Evolutionary conservation across 2,113 vertebrate genomes (phyloP), one percentile per base, ranked within the genome.

Genomic region (Maylandia zebra): DNA sequence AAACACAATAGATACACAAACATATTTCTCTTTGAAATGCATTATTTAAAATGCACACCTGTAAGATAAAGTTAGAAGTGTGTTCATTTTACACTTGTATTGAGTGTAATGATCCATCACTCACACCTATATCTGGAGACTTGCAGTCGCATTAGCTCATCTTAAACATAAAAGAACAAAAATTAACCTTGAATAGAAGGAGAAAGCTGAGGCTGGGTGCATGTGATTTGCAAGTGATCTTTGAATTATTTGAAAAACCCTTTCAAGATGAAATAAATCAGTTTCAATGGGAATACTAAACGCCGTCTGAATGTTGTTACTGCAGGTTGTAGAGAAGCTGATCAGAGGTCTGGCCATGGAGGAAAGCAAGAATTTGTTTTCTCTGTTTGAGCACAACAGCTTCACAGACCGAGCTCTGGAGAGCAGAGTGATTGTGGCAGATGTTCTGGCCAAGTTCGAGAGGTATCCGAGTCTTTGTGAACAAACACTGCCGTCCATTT

Each of bases 321-420:
- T 87, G 53, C 91, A 99, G 99, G 98, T 99, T 90, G 98, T 99
- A 91, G 99, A 99, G 96, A 99, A 99, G 94, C 93, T 99, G 93
- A 98, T 99, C 94, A 94, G 99, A 50, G 99, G 99, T 64, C 95
- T 99, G 78, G 98, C 98, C 66, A 99, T 99, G 98, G 98, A 99
- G 94, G 97, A 99, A 45, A 99, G 99, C 95, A 98, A 98, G 94
- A 99, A 99, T 94, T 97, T 99, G 97, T 99, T 99, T 84, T 98
- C 99, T 81, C 94, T 99, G 93, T 99, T 99, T 83, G 98, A 99
- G 86, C 97, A 98, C 96, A 98, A 98, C 0, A 94, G 97, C 10
- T 94, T 94, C 17, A 97, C 96, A 10, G 98, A 98, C 87, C 97
- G 98, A 90, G 99, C 99, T 43, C 96, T 99, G 82, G 99, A 99